Evolutionary conservation across 2,113 vertebrate species (phyloP).

Genomic region (Drymodes brunneopygia): DNA sequence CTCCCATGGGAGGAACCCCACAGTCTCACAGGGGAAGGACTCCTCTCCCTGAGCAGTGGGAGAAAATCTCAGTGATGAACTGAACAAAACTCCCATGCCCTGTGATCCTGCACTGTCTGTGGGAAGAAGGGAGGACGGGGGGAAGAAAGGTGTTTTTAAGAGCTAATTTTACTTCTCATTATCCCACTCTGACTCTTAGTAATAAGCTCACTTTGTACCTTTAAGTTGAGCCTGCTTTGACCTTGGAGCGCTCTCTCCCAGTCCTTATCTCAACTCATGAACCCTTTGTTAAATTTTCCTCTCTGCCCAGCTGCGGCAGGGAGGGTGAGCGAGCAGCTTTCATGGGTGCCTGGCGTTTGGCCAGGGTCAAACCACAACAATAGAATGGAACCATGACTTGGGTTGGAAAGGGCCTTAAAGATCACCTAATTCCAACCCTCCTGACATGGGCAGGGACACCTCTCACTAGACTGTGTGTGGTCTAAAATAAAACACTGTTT

Average conservation of each 20-base stretch:
- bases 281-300: not conserved
- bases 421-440: not conserved
- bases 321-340: not conserved
- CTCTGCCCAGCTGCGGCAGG: not conserved
- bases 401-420: not conserved
- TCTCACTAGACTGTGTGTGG: not conserved
- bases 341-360: rapidly evolving
- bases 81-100: not conserved
- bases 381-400: not conserved
- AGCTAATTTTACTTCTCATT: not conserved
- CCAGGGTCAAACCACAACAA: not conserved
- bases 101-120: rapidly evolving
- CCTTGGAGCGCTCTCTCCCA: not conserved
- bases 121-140: no score
- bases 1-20: not conserved
- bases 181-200: not conserved
- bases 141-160: not conserved
- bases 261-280: not conserved
- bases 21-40: rapidly evolving
- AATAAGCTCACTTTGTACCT: not conserved
- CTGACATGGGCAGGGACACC: not conserved
- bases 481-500: not conserved
- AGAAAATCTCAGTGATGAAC: not conserved
- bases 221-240: not conserved
- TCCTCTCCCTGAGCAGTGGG: rapidly evolving